Base-by-base conservation (phyloP, 2,888 invertebrate species). In the Papilio gigon region DNA sequence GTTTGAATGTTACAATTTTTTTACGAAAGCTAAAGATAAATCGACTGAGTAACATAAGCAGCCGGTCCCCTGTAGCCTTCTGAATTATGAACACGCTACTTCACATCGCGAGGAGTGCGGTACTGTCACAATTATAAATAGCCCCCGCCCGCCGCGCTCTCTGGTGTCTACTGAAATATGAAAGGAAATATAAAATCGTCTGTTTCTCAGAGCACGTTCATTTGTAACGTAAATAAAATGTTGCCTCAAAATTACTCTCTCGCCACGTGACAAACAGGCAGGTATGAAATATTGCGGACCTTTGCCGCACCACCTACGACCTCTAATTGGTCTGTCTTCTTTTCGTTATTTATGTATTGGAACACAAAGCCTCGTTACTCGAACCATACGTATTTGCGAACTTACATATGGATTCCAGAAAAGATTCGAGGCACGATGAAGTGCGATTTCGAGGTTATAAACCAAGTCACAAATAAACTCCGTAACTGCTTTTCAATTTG, bases 181-280 rank as follows among this genome's bases (percentile, higher is more conserved):
- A 70, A 59, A 65, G 67, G 35, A 67, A 67, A 65, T 68, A 67
- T 70, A 68, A 69, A 70, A 70, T 61, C 67, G 61, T 50, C 63
- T 58, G 71, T 63, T 61, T 64, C 61, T 58, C 33, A 27, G 44
- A 58, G 61, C 65, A 56, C 70, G 60, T 67, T 69, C 71, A 75
- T 77, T 75, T 76, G 73, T 71, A 71, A 71, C 70, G 66, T 71
- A 72, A 74, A 75, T 74, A 68, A 73, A 72, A 71, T 74, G 72
- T 73, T 72, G 47, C 70, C 59, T 60, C 64, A 59, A 72, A 75
- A 77, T 73, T 72, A 72, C 72, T 67, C 75, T 72, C 72, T 71
- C 66, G 65, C 69, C 70, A 63, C 67, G 68, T 71, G 62, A 65
- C 65, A 72, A 70, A 68, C 67, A 68, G 67, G 50, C 67, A 70